Conservation (phyloP, 2,113 vertebrate genomes). For the Syrrhaptes paradoxus region DNA sequence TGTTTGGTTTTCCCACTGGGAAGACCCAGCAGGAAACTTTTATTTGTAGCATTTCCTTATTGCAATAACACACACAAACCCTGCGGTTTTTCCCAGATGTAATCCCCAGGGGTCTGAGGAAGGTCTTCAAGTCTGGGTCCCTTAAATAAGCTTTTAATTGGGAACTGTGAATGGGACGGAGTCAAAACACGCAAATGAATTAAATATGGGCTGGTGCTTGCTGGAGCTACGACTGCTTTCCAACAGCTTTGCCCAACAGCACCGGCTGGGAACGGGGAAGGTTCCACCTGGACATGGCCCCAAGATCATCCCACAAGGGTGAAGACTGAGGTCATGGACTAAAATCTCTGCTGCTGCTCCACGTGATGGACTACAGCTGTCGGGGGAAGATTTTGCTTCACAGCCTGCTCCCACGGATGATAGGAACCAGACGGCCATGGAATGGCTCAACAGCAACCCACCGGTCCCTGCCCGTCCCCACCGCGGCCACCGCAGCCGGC, state of each 20-base stretch:
- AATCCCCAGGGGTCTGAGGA: not conserved
- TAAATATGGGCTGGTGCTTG: not conserved
- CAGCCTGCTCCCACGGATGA: not conserved
- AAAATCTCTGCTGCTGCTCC: not conserved
- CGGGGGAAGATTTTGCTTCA: not conserved
- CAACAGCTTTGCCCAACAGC: not conserved
- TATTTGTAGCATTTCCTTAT: not conserved
- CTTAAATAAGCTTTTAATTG: not conserved
- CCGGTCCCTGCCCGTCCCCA: not conserved
- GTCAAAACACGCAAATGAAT: not conserved
- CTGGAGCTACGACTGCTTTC: not conserved
- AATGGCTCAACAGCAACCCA: not conserved
- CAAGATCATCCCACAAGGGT: fast-evolving
- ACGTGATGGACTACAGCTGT: not conserved
- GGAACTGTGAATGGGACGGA: not conserved
- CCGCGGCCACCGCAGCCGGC: not conserved
- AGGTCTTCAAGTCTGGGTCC: not conserved
- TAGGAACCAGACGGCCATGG: not conserved
- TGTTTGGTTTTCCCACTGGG: not conserved
- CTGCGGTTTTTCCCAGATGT: not conserved
- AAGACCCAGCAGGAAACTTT: constrained; percentile 1
- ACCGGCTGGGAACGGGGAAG: not conserved
- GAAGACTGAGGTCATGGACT: not conserved
- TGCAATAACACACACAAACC: not conserved
- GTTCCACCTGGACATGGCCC: not conserved